Evolutionary conservation across 1,140 invertebrate genomes (phyloP).

Genomic region (Drosophila arizonae): DNA sequence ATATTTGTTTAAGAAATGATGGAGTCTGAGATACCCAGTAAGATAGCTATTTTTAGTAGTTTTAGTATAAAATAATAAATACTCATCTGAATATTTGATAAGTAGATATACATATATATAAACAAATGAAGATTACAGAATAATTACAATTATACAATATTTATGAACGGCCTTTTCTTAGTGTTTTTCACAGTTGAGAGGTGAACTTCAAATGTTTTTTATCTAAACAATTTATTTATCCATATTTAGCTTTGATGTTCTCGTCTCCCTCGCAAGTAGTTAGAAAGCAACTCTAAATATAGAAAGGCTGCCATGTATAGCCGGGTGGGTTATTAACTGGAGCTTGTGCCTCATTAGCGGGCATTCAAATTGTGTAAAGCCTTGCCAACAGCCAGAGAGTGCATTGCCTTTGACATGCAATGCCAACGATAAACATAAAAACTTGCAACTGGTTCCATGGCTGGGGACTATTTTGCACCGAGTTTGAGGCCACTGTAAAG

Average conservation of each 20-base stretch:
- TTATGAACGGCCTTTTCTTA: too few species aligned
- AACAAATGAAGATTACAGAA: too few species aligned
- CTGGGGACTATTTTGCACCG: background rate
- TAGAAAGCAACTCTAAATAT: background rate
- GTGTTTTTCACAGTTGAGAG: too few species aligned
- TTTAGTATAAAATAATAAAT: too few species aligned
- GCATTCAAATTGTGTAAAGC: constrained; percentile 39
- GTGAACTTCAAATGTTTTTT: too few species aligned
- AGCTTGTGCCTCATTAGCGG: constrained; percentile 47
- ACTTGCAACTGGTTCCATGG: constrained; percentile 14
- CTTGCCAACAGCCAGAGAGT: background rate
- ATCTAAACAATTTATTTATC: too few species aligned
- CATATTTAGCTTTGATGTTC: too few species aligned
- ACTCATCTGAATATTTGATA: too few species aligned
- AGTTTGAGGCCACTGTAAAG: constrained; percentile 34
- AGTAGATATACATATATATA: too few species aligned
- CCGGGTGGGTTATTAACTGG: constrained; percentile 9
- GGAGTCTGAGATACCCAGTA: background rate
- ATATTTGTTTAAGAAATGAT: background rate
- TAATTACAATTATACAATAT: too few species aligned
- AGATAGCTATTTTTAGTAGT: too few species aligned
- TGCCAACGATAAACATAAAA: constrained; percentile 21
- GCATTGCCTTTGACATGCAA: constrained; percentile 44
- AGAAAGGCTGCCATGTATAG: background rate
- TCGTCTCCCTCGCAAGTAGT: too few species aligned